Evolutionary conservation across 1,140 invertebrate genomes (phyloP), one percentile per base, ranked within the genome.

Genomic region (Drosophila takahashii): DNA sequence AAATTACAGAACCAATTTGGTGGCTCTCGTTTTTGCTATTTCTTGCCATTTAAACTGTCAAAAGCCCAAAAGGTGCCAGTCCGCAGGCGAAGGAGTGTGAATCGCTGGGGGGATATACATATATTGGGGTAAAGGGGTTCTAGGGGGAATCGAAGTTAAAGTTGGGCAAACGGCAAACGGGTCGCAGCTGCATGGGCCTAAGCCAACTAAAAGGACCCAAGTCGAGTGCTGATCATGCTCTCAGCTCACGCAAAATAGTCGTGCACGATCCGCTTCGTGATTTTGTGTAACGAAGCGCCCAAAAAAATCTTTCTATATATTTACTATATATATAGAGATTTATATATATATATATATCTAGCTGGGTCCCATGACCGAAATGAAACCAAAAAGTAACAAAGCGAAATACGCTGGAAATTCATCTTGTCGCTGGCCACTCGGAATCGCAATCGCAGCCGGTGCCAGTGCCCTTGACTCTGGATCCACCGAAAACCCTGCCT

Each of bases 201-300:
- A 32, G 29, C 44, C 65, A 16, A 42, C 65, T 50, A 53, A 69
- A 69, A 69, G 62, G 57, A 73, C 60, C 65, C 73, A 57, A 72
- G 74, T 70, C 66, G 57, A 65, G 41, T 36, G 78, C 83, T 77
- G 91, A 91, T 92, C 91, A 92, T 92, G 91, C 77, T 84, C 87
- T 81, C 89, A 92, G 83, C 90, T 92, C 91, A 92, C 91, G 91
- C 91, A 92, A 91, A 92, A 92, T 92, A 92, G 91, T 92, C 91
- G 91, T 92, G 91, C 91, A 90, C 90, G 89, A 92, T 91, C 83
- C 90, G 84, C 61, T 91, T 91, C 90, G 90, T 91, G 90, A 91
- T 91, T 91, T 91, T 91, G 79, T 91, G 85, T 89, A 89, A 89
- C 85, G 85, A 90, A 89, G 85, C 85, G 77, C 80, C 84, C 73